Evolutionary conservation across 1,140 invertebrate species (phyloP).

Genomic region (Brachionus sp.): DNA sequence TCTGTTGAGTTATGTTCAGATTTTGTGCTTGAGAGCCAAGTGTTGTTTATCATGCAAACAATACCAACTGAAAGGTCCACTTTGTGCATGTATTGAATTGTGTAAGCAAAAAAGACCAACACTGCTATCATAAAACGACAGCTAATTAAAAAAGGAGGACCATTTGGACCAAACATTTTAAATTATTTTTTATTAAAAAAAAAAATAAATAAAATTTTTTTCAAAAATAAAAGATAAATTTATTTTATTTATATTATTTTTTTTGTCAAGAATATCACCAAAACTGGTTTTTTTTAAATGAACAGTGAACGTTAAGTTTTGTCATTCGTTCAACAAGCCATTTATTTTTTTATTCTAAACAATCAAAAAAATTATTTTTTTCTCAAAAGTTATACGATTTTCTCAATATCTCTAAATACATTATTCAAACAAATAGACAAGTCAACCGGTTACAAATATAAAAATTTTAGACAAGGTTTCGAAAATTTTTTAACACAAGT

Average conservation of each 20-base stretch:
- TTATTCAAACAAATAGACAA: too few species aligned
- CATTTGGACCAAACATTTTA: constrained; percentile 32
- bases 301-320: too few species aligned
- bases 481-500: too few species aligned
- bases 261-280: background rate
- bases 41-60: constrained; percentile 70
- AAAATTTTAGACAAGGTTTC: too few species aligned
- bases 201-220: too few species aligned
- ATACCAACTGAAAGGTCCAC: constrained; percentile 84
- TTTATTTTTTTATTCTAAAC: too few species aligned
- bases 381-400: too few species aligned
- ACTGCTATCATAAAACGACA: constrained; percentile 36
- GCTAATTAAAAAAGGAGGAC: constrained; percentile 35
- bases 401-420: too few species aligned
- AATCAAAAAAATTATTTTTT: too few species aligned
- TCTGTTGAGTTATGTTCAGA: background rate
- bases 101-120: constrained; percentile 48
- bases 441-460: too few species aligned
- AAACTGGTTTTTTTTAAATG: too few species aligned
- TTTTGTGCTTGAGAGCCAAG: constrained; percentile 15
- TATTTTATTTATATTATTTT: background rate
- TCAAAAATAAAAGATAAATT: background rate
- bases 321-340: too few species aligned
- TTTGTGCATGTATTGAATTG: constrained; percentile 69
- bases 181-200: background rate